Conservation (phyloP, 2,797 vertebrate genomes). For the Morelia viridis region DNA sequence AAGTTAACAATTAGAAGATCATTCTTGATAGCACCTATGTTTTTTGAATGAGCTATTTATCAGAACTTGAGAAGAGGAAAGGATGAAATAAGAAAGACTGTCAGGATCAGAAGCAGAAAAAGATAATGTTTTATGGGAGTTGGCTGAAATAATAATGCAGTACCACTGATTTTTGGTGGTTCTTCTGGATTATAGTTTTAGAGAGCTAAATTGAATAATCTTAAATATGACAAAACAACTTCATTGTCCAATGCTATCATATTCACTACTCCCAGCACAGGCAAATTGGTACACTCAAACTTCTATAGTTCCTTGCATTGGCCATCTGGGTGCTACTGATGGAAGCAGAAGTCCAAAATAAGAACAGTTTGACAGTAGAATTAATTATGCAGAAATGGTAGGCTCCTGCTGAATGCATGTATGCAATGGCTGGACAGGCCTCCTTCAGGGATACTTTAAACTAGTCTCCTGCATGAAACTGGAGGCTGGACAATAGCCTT, state of each 20-base stretch:
- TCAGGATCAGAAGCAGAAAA: neutral
- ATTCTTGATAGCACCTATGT: neutral
- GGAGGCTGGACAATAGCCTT: neutral
- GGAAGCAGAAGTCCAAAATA: neutral
- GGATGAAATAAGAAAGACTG: neutral
- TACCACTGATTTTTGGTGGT: neutral
- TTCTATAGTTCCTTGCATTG: neutral
- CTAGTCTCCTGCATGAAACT: neutral
- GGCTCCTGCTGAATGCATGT: neutral
- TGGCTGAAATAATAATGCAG: neutral
- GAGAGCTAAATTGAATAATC: neutral
- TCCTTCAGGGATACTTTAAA: neutral
- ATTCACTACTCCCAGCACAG: neutral
- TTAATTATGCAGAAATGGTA: neutral
- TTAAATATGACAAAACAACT: neutral
- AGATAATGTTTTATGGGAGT: neutral
- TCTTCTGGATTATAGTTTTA: neutral
- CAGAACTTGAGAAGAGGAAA: neutral
- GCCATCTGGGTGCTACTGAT: neutral
- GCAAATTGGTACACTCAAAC: neutral
- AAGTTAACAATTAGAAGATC: neutral
- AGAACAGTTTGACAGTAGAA: neutral
- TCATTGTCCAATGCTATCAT: neutral
- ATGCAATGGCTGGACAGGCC: neutral
- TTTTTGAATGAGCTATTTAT: neutral